These are phyloP conservation scores for Apodemia zela DNA, from an alignment of 2,888 invertebrate species.

Conservation along the genomic window DNA sequence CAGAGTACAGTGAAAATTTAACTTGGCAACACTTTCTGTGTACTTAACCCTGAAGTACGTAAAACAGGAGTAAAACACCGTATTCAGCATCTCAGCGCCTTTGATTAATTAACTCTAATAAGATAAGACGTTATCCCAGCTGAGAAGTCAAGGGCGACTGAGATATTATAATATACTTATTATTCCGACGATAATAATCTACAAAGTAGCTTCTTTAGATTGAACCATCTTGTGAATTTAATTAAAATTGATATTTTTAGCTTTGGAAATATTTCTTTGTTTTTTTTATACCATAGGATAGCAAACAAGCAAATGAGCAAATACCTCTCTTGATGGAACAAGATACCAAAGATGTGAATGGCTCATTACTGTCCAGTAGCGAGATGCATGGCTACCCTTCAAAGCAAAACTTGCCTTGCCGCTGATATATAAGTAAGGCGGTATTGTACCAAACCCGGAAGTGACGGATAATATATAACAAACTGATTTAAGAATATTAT, in stretches of 20 bases:
- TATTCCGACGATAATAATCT: conserved; percentile 8
- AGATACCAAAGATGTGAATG: too few species aligned
- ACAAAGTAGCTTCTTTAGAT: not conserved
- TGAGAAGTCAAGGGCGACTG: conserved; percentile 7
- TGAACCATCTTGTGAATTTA: not conserved
- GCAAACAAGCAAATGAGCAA: too few species aligned
- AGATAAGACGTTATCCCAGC: conserved; percentile 8
- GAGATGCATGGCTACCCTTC: too few species aligned
- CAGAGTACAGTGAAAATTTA: not conserved
- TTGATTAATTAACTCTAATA: conserved; percentile 12
- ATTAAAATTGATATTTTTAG: not conserved
- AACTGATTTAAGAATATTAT: too few species aligned
- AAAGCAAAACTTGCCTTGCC: too few species aligned
- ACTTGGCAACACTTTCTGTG: not conserved
- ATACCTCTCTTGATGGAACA: too few species aligned
- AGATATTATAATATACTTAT: not conserved
- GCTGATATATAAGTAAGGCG: too few species aligned
- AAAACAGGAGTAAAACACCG: not conserved
- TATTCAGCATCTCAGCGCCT: conserved; percentile 8
- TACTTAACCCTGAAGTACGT: not conserved
- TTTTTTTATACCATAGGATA: too few species aligned
- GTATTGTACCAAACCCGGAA: too few species aligned
- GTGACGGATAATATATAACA: too few species aligned
- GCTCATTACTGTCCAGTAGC: too few species aligned
- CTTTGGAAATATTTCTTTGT: too few species aligned